A percentile compares a stretch with the other conserved stretches of the same genome.
Conservation (phyloP, 2,888 invertebrate genomes). For the Pegoplata infirma region DNA sequence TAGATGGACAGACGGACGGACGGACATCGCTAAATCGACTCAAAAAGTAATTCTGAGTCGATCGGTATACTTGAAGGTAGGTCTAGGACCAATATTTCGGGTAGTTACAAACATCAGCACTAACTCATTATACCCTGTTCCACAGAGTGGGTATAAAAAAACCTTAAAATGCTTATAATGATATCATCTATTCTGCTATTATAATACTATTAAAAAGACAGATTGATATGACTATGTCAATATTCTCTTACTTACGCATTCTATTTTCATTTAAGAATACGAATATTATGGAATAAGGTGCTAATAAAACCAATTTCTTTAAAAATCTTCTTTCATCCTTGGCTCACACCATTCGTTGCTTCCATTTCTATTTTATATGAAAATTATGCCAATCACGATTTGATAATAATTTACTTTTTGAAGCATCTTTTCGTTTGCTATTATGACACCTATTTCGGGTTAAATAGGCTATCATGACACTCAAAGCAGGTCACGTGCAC, state of each 20-base stretch:
- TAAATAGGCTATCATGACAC: conserved; percentile 58
- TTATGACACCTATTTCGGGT: conserved; percentile 63
- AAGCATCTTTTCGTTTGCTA: conserved; percentile 57
- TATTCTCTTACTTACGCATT: not conserved
- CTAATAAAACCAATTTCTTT: conserved; percentile 41
- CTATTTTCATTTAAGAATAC: not conserved
- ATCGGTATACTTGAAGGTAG: too few relatives aligned
- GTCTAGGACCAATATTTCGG: too few relatives aligned
- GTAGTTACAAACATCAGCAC: too few relatives aligned
- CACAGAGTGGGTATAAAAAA: too few relatives aligned
- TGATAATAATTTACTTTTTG: conserved; percentile 59
- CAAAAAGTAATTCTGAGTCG: too few relatives aligned
- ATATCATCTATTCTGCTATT: conserved; percentile 20
- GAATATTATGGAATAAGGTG: conserved; percentile 23
- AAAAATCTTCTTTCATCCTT: conserved; percentile 1
- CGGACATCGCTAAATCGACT: too few relatives aligned
- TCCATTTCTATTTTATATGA: not conserved
- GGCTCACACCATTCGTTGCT: not conserved
- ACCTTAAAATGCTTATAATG: conserved; percentile 6
- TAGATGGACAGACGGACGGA: too few relatives aligned
- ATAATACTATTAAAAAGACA: conserved; percentile 30
- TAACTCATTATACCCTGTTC: too few relatives aligned
- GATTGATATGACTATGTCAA: conserved; percentile 43
- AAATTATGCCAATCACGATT: conserved; percentile 59
- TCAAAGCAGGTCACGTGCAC: conserved; percentile 62